A percentile compares a stretch with the other conserved stretches of the same genome.
phyloP scores from a whole-genome alignment of 2,113 vertebrate genomes.

The Emydura subglobosa region DNA sequence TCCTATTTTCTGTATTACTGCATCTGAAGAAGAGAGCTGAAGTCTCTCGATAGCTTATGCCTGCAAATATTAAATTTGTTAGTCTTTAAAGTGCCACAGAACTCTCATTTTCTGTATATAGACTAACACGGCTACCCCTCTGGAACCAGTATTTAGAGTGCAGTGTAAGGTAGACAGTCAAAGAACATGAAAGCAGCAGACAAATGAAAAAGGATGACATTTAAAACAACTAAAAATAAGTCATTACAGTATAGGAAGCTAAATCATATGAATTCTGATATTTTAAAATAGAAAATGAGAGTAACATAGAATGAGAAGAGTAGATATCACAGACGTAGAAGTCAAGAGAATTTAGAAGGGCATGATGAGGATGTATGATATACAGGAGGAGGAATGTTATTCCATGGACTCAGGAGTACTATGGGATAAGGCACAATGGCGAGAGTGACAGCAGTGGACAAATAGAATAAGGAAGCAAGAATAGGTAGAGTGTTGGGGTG shows the following conservation, averaged over 20 bases:
- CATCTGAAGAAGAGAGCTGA: too few relatives aligned
- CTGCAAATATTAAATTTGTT: too few relatives aligned
- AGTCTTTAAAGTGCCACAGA: too few relatives aligned
- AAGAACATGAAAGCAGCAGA: background rate
- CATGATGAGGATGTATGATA: background rate
- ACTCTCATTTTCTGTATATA: too few relatives aligned
- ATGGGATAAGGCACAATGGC: background rate
- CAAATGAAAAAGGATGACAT: background rate
- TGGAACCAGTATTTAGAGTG: too few relatives aligned
- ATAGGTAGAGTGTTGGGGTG: background rate
- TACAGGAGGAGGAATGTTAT: background rate
- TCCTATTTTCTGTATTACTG: too few relatives aligned
- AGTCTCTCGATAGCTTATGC: too few relatives aligned
- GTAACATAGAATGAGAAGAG: background rate
- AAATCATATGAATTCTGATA: background rate
- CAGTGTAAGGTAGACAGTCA: background rate
- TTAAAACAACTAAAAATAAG: background rate
- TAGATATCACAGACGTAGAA: background rate
- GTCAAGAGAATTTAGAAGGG: background rate
- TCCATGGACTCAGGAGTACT: background rate
- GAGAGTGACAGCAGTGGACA: background rate
- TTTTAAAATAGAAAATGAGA: background rate
- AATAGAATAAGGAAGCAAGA: background rate
- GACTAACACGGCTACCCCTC: too few relatives aligned
- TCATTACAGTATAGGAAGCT: background rate